Conservation (phyloP, 2,113 vertebrate species). For the Asarcornis scutulata region DNA sequence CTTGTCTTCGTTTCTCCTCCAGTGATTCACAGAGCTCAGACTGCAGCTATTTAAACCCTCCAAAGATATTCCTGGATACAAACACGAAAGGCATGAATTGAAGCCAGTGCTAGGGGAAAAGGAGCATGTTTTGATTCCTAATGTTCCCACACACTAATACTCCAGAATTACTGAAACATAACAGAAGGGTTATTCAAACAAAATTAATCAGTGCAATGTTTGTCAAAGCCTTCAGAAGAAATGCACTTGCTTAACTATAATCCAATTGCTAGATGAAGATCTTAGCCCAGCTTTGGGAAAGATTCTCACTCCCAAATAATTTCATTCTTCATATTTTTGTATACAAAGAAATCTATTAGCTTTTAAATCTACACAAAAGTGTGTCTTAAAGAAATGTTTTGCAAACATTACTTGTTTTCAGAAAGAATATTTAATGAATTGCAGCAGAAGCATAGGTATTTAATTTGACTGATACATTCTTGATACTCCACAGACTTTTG, state of each 20-base stretch:
- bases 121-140: neutral
- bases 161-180: neutral
- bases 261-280: neutral
- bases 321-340: neutral
- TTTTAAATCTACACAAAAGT: neutral
- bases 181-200: neutral
- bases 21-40: neutral
- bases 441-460: neutral
- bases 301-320: neutral
- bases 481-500: neutral
- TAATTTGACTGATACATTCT: neutral
- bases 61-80: neutral
- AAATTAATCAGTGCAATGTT: neutral
- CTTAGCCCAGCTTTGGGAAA: neutral
- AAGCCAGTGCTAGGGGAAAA: neutral
- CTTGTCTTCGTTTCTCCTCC: neutral
- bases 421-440: neutral
- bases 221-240: neutral
- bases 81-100: neutral
- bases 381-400: neutral
- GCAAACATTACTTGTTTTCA: neutral
- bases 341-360: neutral
- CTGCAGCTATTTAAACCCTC: neutral
- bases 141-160: neutral
- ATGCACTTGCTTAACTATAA: neutral